Percentiles rank a stretch among this genome's conserved stretches.
Evolutionary conservation across 2,797 vertebrate genomes (phyloP).

Genomic region (Etheostoma nigrum): DNA sequence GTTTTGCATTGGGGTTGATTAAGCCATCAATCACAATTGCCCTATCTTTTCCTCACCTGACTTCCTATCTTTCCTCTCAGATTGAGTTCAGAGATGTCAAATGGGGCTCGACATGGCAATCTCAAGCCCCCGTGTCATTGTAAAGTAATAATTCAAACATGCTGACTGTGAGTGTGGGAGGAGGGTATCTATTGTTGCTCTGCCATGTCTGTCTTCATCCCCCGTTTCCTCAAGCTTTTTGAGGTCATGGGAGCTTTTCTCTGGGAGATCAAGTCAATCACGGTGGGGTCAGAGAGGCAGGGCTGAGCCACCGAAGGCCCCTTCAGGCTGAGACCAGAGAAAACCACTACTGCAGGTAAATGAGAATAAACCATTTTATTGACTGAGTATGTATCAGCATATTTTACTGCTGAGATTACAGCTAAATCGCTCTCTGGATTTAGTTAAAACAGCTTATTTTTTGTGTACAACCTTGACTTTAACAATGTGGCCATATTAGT

Average conservation of each 20-base stretch:
- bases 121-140: slow-evolving; percentile 34
- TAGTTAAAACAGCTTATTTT: slow-evolving; percentile 32
- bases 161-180: slow-evolving; percentile 20
- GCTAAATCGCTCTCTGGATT: slow-evolving; percentile 16
- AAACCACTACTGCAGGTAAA: slow-evolving; percentile 35
- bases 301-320: slow-evolving; percentile 19
- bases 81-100: slow-evolving; percentile 24
- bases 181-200: slow-evolving; percentile 30
- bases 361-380: neutral
- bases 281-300: slow-evolving; percentile 52
- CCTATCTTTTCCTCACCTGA: neutral
- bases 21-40: neutral
- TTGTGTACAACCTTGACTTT: slow-evolving; percentile 26
- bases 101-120: slow-evolving; percentile 15
- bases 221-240: slow-evolving; percentile 60
- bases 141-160: slow-evolving; percentile 48
- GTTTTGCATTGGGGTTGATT: neutral
- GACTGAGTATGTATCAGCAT: slow-evolving; percentile 19
- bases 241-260: slow-evolving; percentile 65
- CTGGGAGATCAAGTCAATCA: slow-evolving; percentile 60
- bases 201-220: slow-evolving; percentile 63
- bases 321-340: slow-evolving; percentile 19
- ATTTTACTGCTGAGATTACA: slow-evolving; percentile 33
- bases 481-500: slow-evolving; percentile 5
- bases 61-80: neutral